Evolutionary conservation across 2,113 vertebrate genomes (phyloP).

Genomic region (Cyphomyrus discorhynchus): DNA sequence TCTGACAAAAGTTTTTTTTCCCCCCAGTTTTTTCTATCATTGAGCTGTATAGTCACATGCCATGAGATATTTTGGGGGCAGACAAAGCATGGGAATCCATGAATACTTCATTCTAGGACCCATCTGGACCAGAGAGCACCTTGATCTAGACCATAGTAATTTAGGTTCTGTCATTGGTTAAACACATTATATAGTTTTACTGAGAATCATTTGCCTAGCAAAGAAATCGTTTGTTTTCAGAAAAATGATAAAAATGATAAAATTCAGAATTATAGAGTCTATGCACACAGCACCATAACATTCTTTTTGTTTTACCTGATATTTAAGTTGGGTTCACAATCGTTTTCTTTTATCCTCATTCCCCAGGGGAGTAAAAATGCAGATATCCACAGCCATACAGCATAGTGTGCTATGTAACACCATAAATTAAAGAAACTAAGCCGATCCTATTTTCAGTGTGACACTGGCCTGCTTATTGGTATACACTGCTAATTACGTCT

Average conservation of each 20-base stretch:
- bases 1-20: neutral
- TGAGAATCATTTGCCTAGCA: neutral
- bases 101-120: neutral
- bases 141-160: neutral
- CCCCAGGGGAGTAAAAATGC: neutral
- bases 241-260: neutral
- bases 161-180: neutral
- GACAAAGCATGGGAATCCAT: neutral
- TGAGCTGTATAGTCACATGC: neutral
- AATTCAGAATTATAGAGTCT: neutral
- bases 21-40: neutral
- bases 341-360: neutral
- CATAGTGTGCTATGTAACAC: neutral
- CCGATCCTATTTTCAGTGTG: neutral
- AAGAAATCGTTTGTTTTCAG: neutral
- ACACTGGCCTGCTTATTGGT: neutral
- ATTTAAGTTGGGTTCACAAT: neutral
- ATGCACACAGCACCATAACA: neutral
- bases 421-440: neutral
- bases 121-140: neutral
- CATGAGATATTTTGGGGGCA: neutral
- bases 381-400: neutral
- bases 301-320: neutral
- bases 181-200: neutral
- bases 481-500: neutral